Conservation (phyloP, 1,140 invertebrate genomes). For the Solenopsis fugax region DNA sequence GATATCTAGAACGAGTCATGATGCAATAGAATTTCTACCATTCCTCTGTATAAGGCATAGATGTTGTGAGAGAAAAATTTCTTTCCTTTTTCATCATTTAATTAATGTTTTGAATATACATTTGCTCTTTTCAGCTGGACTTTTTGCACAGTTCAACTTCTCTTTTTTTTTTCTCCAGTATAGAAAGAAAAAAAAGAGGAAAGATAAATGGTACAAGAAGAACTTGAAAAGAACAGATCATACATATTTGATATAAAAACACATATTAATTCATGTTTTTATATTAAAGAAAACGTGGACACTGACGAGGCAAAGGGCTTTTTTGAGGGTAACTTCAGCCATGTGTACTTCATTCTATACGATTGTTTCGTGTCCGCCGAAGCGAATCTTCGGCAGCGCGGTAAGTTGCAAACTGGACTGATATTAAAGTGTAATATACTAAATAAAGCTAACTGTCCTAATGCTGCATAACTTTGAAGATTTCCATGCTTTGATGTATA, state of each 20-base stretch:
- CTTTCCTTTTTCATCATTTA: not conserved
- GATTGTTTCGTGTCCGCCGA: slow-evolving; percentile 97
- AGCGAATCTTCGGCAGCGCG: slow-evolving; percentile 95
- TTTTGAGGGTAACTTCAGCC: slow-evolving; percentile 97
- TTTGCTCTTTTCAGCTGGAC: too few relatives aligned
- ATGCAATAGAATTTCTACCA: slow-evolving; percentile 48
- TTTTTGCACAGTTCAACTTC: too few relatives aligned
- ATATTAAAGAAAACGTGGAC: slow-evolving; percentile 95
- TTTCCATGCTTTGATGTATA: slow-evolving; percentile 40
- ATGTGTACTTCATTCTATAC: slow-evolving; percentile 98
- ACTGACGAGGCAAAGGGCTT: slow-evolving; percentile 95
- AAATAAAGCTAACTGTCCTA: slow-evolving; percentile 48
- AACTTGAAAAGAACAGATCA: too few relatives aligned
- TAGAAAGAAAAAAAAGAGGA: too few relatives aligned
- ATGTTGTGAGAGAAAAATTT: not conserved
- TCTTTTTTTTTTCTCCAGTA: too few relatives aligned
- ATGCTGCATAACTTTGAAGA: slow-evolving; percentile 33
- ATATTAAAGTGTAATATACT: slow-evolving; percentile 39
- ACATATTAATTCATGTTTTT: slow-evolving; percentile 21
- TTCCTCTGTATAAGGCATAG: slow-evolving; percentile 27
- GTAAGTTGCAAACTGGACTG: slow-evolving; percentile 86
- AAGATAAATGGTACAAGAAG: too few relatives aligned
- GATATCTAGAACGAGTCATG: slow-evolving; percentile 23
- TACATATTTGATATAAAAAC: slow-evolving; percentile 8
- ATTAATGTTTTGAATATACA: slow-evolving; percentile 24